Evolutionary conservation across 1,140 invertebrate genomes (phyloP), one percentile per base, ranked within the genome.

Genomic region (Tenebrio molitor): DNA sequence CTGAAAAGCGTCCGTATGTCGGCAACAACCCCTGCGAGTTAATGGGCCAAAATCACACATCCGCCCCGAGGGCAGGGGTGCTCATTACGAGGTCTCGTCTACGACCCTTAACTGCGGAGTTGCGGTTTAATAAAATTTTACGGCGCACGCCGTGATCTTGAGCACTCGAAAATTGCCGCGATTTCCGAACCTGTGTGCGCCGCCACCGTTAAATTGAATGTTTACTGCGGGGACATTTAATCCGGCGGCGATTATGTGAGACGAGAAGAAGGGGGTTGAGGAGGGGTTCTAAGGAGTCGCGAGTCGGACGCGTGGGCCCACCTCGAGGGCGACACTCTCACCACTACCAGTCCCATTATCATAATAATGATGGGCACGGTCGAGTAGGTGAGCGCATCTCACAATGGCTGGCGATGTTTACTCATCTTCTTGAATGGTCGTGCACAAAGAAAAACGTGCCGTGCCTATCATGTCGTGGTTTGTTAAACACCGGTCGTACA

Each of bases 401-500:
- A 44, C 63, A 25, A 65, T 39, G 34, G 41, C 63, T 17, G 19
- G 44, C 19, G 46, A 41, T 70, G 69, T 70, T 70, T 70, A 63
- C 69, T 25, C 50, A 58, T 58, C 50, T 29, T 10, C 44, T 50
- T 19, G 17, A 46, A 50, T 50, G 44, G 16, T 69, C 67, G 53
- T 14, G 16, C 39, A 70, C 50, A 70, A 63, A 70, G 69, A 63
- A 70, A 63, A 62, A 58, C 21, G 23, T 50, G 44, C 21, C 69
- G 50, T 62, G 46, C 50, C 69, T 41, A 63, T 70, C 69, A 41
- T 62, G 69, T 62, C 41, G 69, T 41, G 69, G 69, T 70, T 70
- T 70, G 69, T 70, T 70, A 62, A 70, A 70, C 69, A 62, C 39
- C 69, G 69, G 69, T 42, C 50, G 50, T 58, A 58, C 50, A 58